Base-by-base conservation (phyloP, 1,140 invertebrate species). In the Leptinotarsa defecta region DNA sequence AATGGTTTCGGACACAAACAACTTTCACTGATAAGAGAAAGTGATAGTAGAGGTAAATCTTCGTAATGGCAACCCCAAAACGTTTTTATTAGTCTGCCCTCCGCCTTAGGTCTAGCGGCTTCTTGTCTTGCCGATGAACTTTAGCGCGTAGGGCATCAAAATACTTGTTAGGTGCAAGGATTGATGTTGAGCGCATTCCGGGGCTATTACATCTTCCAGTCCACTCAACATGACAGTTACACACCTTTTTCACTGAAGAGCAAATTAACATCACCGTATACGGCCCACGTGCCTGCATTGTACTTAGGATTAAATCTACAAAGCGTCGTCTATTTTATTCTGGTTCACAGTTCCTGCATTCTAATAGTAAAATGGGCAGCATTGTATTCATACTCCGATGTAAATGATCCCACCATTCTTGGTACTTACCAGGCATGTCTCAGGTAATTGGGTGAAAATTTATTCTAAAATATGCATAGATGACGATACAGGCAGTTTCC, bases 21-120 rank as follows among this genome's bases (percentile, higher is more conserved):
- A 57, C 52, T 57, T 57, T 57, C 52, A 57, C 52, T 57, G 52
- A 57, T 57, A 57, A 57, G 52, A 57, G 52, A 57, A n/a, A 57
- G 52, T 57, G 52, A 57, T 57, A 57, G 15, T 15, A 0, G 52
- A 13, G 6, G 52, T 57, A 57, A 57, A 57, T 57, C 52, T 57
- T 57, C 52, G 52, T 57, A 57, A 57, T 57, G n/a, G 52, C 52
- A 57, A 19, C 52, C 17, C 52, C 6, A 57, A 57, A 57, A 57
- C 52, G 52, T 57, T 57, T 57, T 57, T 57, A 57, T 57, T 15
- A 5, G 52, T 57, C n/a, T 57, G 52, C 15, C 15, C 13, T 13
- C n/a, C 52, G n/a, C 17, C n/a, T 57, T 57, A 17, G 3, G 52
- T 57, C 52, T 4, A 15, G 52, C 52, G 52, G 52, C 52, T 57